Evolutionary conservation across 30 jellyfish, hydroid and myxozoan species (phyloP).

Genomic region (Catostylus mosaicus): DNA sequence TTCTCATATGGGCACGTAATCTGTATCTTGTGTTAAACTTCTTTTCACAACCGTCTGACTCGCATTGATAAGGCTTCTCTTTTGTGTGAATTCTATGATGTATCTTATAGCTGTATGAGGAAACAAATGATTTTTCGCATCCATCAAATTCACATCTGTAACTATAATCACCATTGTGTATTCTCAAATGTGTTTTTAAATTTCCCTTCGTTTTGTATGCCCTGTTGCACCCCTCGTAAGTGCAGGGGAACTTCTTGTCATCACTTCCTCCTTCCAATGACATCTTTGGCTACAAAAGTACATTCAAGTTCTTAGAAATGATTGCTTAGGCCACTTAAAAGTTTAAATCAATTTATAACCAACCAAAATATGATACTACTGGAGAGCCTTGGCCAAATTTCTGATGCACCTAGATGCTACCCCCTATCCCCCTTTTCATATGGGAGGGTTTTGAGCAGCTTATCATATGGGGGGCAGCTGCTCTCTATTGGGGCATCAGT

Average conservation of each 20-base stretch:
- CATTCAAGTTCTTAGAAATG: too few relatives aligned
- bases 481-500: too few relatives aligned
- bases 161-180: conserved; percentile 85
- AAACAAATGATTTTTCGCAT: conserved; percentile 86
- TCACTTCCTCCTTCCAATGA: conserved; percentile 16
- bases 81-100: conserved; percentile 92
- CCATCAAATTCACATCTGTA: conserved; percentile 87
- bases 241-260: conserved; percentile 82
- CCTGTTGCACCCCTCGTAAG: conserved; percentile 81
- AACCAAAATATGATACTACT: too few relatives aligned
- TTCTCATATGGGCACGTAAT: conserved; percentile 84
- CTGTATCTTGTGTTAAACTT: conserved; percentile 82
- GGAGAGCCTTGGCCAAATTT: too few relatives aligned
- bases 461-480: too few relatives aligned
- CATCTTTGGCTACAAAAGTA: conserved; percentile 2
- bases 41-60: conserved; percentile 84
- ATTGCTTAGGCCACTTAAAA: too few relatives aligned
- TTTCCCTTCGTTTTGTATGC: conserved; percentile 90
- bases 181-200: conserved; percentile 79
- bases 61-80: conserved; percentile 88
- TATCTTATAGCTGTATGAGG: conserved; percentile 88
- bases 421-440: too few relatives aligned
- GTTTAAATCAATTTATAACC: too few relatives aligned
- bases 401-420: too few relatives aligned
- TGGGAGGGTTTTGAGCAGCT: too few relatives aligned